phyloP scores from a whole-genome alignment of 92 coral and sea anemone genomes.

The Phenganax subtilis region DNA sequence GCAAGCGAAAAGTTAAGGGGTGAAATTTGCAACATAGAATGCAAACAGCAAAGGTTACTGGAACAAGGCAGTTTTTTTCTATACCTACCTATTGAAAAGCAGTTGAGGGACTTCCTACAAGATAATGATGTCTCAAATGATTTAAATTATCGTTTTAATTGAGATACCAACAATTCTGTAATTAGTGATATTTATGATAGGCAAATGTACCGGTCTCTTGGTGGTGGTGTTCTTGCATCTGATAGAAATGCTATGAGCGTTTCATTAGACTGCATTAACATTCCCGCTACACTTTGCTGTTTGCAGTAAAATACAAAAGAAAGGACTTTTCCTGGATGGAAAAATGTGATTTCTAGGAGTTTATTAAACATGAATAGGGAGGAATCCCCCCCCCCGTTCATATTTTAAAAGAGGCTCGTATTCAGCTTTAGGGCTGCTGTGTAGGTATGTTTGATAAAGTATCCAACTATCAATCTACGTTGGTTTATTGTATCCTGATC shows the following conservation, averaged over 20 bases:
- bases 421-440: no score
- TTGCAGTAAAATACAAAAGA: no score
- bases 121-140: background rate
- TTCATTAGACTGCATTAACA: no score
- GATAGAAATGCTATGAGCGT: background rate
- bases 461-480: no score
- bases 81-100: slow-evolving; percentile 30
- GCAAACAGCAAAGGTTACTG: background rate
- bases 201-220: slow-evolving; percentile 10
- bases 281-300: no score
- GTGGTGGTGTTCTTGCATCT: background rate
- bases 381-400: no score
- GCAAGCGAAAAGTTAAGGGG: background rate
- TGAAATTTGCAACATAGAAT: background rate
- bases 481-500: no score
- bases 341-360: no score
- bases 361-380: no score
- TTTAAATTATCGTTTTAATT: slow-evolving; percentile 19
- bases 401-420: no score
- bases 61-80: slow-evolving; percentile 19
- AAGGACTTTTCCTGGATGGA: no score
- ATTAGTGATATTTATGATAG: slow-evolving; percentile 22
- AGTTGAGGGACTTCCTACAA: background rate
- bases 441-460: no score
- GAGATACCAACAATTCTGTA: background rate